phyloP scores from a whole-genome alignment of 2,113 vertebrate genomes.

The Sprattus sprattus region DNA sequence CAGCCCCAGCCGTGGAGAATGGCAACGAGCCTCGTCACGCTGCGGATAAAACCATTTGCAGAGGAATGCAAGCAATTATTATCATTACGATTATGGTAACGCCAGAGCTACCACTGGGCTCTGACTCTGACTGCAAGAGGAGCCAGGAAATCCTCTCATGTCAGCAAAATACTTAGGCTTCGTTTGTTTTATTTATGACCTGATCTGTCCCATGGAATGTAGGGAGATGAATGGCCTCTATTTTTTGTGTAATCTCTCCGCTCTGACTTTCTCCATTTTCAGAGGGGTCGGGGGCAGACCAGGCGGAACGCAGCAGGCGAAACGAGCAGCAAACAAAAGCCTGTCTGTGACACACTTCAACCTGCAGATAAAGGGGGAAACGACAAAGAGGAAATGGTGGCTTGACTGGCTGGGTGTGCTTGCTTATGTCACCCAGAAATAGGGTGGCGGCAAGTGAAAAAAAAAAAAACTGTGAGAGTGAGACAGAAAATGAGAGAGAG shows the following conservation, averaged over 20 bases:
- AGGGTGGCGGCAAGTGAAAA: neutral
- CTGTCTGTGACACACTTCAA: conserved; percentile 9
- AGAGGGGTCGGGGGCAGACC: neutral
- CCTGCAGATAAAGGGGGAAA: neutral
- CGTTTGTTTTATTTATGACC: conserved; percentile 21
- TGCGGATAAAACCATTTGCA: conserved; percentile 1
- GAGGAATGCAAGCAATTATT: conserved; percentile 15
- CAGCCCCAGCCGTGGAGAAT: neutral
- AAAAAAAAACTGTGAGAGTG: neutral
- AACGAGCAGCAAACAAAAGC: conserved; percentile 4
- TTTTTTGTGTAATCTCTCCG: neutral
- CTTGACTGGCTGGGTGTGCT: conserved; percentile 1
- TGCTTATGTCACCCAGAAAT: neutral
- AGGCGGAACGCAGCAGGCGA: neutral
- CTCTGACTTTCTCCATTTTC: conserved; percentile 1
- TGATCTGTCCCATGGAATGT: conserved; percentile 6
- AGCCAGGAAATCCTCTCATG: conserved; percentile 12
- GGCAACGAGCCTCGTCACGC: neutral
- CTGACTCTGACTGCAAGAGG: neutral
- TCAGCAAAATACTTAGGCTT: neutral
- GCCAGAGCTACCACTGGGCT: neutral
- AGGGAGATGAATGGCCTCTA: conserved; percentile 7
- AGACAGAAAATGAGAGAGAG: neutral
- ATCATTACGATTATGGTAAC: neutral
- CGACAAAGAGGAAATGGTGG: neutral